These are phyloP conservation scores for Molossus alvarezi DNA, from an alignment of 2,797 vertebrate genomes.

Conservation along the genomic window DNA sequence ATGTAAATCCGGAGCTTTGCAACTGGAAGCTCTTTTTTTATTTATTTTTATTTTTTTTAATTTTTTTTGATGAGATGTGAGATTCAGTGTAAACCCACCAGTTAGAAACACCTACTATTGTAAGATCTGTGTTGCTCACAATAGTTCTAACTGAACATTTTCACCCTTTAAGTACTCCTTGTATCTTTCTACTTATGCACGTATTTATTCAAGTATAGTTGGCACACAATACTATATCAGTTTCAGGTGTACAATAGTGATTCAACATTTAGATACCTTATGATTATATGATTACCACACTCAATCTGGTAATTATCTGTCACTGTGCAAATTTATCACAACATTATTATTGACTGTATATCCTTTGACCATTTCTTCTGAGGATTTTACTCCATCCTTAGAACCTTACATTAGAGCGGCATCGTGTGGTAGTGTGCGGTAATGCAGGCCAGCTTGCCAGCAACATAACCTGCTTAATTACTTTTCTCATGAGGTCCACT, in stretches of 20 bases:
- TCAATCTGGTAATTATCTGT: background rate
- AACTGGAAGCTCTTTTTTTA: background rate
- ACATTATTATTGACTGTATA: background rate
- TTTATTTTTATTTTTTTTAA: no score
- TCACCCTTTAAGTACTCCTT: background rate
- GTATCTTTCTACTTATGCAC: background rate
- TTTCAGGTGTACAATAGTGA: background rate
- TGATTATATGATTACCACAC: background rate
- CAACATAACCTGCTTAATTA: background rate
- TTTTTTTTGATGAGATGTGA: background rate
- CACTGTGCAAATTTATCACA: background rate
- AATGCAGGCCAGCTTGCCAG: background rate
- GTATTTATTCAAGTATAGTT: background rate
- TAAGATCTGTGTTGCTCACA: background rate
- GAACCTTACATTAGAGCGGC: slow-evolving; percentile 69
- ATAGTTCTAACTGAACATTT: background rate
- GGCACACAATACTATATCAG: background rate
- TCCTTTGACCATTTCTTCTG: background rate
- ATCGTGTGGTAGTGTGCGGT: slow-evolving; percentile 56
- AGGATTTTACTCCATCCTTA: background rate
- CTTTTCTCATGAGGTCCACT: background rate
- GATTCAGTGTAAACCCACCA: background rate
- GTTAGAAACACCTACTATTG: background rate
- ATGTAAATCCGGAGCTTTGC: background rate
- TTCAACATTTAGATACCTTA: background rate